Conservation (phyloP, 2,113 vertebrate genomes). For the Haemorhous mexicanus region DNA sequence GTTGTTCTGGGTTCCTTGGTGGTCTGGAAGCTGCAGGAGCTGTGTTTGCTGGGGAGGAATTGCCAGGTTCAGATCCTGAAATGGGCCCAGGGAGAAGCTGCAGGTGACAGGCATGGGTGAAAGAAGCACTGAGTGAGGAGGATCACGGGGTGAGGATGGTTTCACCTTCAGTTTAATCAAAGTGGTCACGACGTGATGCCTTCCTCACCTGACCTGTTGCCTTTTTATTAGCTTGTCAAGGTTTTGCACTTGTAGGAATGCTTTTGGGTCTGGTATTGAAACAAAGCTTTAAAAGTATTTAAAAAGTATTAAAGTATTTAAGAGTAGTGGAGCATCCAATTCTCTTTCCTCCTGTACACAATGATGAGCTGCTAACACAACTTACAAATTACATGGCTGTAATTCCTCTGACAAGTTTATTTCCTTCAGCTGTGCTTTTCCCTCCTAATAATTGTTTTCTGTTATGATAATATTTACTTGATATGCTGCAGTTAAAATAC, state of each 20-base stretch:
- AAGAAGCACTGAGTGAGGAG: background rate
- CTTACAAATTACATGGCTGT: background rate
- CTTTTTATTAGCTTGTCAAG: background rate
- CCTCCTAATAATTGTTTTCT: background rate
- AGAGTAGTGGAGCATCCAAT: background rate
- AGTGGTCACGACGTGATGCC: background rate
- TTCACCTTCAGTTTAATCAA: background rate
- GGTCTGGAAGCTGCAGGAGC: background rate
- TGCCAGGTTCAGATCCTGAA: background rate
- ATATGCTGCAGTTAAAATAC: background rate
- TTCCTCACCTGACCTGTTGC: background rate
- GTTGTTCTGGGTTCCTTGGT: background rate
- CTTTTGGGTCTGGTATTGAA: background rate
- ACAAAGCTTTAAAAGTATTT: background rate
- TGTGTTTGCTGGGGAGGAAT: background rate
- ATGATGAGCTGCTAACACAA: background rate
- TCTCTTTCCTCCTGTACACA: background rate
- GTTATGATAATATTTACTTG: background rate
- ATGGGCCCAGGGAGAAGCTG: rapidly evolving
- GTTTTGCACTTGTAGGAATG: background rate
- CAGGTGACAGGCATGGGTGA: background rate
- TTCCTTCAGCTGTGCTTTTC: background rate
- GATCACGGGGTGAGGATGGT: too few species aligned
- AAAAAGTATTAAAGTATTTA: too few species aligned
- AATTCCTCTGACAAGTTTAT: background rate